phyloP scores from a whole-genome alignment of 2,888 invertebrate species.

The Pinctada fucata region DNA sequence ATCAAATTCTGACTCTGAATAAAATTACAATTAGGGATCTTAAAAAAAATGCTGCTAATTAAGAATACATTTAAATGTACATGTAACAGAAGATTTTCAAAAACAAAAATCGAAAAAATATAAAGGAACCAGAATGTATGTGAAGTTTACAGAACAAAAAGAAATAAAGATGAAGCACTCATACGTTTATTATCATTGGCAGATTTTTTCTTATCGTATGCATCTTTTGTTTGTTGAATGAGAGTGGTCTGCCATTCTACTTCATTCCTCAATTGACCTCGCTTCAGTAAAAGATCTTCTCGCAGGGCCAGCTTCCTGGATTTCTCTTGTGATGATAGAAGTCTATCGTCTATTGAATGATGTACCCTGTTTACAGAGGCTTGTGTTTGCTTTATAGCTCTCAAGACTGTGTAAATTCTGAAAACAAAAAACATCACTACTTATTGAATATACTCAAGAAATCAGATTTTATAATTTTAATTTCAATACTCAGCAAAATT shows the following conservation, averaged over 20 bases:
- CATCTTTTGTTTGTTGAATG: conserved; percentile 82
- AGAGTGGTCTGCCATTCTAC: conserved; percentile 74
- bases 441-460: too few species aligned
- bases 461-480: too few species aligned
- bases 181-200: conserved; percentile 20
- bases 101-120: too few species aligned
- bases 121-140: too few species aligned
- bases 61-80: conserved; percentile 5
- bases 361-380: conserved; percentile 71
- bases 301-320: conserved; percentile 61
- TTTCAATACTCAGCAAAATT: too few species aligned
- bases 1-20: conserved; percentile 38
- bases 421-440: conserved; percentile 15
- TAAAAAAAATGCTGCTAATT: neutral
- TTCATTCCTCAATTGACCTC: conserved; percentile 69
- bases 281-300: conserved; percentile 69
- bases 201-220: conserved; percentile 77
- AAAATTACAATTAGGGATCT: neutral
- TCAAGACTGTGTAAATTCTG: conserved; percentile 76
- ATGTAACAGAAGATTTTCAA: neutral
- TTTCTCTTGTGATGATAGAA: conserved; percentile 66
- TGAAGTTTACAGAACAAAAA: too few species aligned
- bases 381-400: conserved; percentile 76
- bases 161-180: too few species aligned
- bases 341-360: conserved; percentile 69